Evolutionary conservation across 2,888 invertebrate genomes (phyloP).

Genomic region (Polymixis lichenea): DNA sequence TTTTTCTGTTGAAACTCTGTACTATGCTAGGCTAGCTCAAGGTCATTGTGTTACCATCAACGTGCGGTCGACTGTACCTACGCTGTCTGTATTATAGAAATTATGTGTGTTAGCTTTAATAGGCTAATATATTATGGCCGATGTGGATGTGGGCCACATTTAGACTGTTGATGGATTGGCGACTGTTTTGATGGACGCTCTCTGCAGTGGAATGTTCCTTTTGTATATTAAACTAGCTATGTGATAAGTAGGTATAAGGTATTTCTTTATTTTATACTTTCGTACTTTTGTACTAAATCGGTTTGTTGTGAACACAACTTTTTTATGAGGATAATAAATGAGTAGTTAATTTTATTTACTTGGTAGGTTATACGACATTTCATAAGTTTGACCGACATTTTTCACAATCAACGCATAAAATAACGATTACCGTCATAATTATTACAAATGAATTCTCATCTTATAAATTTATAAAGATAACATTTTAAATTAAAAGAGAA

Average conservation of each 20-base stretch:
- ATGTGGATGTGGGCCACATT: slow-evolving; percentile 11
- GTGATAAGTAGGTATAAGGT: background rate
- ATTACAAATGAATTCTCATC: background rate
- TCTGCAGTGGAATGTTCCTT: background rate
- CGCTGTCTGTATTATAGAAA: background rate
- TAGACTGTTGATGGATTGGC: slow-evolving; percentile 4
- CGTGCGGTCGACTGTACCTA: background rate
- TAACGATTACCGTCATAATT: background rate
- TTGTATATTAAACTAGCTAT: too few relatives aligned
- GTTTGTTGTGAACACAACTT: background rate
- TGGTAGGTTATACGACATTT: background rate
- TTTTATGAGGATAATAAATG: too few relatives aligned
- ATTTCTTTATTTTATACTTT: background rate
- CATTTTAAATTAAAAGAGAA: background rate
- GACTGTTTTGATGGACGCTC: background rate
- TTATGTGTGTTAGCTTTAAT: slow-evolving; percentile 24
- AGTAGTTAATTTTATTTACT: background rate
- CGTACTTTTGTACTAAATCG: background rate
- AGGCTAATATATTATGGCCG: background rate
- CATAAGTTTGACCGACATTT: background rate
- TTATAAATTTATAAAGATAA: slow-evolving; percentile 6
- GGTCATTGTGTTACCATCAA: background rate
- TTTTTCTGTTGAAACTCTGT: background rate
- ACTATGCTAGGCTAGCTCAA: too few relatives aligned
- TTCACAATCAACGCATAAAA: slow-evolving; percentile 2